Evolutionary conservation across 92 coral and sea anemone genomes (phyloP), one percentile per base, ranked within the genome.

Genomic region (Parazoanthus swiftii): DNA sequence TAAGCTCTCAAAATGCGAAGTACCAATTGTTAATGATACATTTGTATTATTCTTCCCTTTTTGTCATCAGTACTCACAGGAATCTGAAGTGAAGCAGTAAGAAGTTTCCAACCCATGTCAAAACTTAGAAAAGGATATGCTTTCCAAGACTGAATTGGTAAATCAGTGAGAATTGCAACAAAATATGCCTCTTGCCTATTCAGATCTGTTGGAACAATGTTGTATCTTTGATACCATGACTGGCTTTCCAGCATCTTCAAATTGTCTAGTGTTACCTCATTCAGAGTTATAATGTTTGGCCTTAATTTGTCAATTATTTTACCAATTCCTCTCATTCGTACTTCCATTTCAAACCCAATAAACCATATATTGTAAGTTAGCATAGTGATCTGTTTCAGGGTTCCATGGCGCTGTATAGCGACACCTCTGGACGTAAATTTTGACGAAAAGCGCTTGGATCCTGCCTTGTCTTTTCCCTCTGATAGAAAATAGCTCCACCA

Each of bases 341-440:
- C 50, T 36, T 59, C 26, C 85, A 88, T 89, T 81, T 89, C 86
- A 71, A 81, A 85, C 10, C 84, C 35, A 42, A 91, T 88, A 59
- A 89, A 86, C 97, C 97, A 94, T 39, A 94, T 94, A 75, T 94
- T 94, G 51, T 79, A 89, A 1, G 97, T 86, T 58, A 94, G 88
- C 86, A 90, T 78, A 23, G 83, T 75, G 82, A 75, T 36, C 50
- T 44, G 46, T 68, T 84, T 35, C 44, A 80, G 37, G 36, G 85
- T 38, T 29, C n/a, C 26, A 29, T 6, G 72, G 11, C 35, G 70
- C 29, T 23, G 67, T 29, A 56, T 9, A 13, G 68, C 33, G 0
- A 23, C 21, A 18, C 70, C 70, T 54, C 59, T 54, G 59, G 59
- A 54, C 20, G 59, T 13, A 20, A 54, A 54, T 54, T 54, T 54